Base-by-base conservation (phyloP, 2,888 invertebrate species). In the Ecdyonurus torrentis region DNA sequence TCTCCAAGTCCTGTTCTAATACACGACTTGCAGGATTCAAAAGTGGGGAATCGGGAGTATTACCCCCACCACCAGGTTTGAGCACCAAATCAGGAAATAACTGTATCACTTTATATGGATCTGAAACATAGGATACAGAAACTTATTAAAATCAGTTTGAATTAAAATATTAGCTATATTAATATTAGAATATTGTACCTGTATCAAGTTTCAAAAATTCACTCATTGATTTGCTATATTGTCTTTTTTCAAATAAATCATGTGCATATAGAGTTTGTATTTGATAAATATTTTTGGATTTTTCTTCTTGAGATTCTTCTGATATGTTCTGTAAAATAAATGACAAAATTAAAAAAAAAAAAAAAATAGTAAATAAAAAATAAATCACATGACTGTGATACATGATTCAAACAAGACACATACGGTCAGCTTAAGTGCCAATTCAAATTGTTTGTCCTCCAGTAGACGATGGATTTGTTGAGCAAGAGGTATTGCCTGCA, bases 101-200 rank as follows among this genome's bases (percentile, higher is more conserved):
- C 65, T 92, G 86, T 66, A 99, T 96, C 10, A 99, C 97, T 73
- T 95, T 91, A 58, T 91, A 89, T 0, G 97, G 95, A 77, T 98
- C 96, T 80, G 71, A 23, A 65, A 65, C 23, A 62, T 63, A 62
- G 19, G 52, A n/a, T n/a, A n/a, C n/a, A n/a, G n/a, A n/a, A n/a
- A n/a, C n/a, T n/a, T n/a, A n/a, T n/a, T n/a, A n/a, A n/a, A n/a
- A n/a, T n/a, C n/a, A n/a, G n/a, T n/a, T n/a, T n/a, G n/a, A n/a
- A n/a, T n/a, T n/a, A n/a, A n/a, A n/a, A n/a, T n/a, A n/a, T n/a
- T n/a, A n/a, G n/a, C n/a, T n/a, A n/a, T n/a, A n/a, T n/a, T n/a
- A n/a, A n/a, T n/a, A n/a, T n/a, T n/a, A n/a, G n/a, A n/a, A n/a
- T n/a, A n/a, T n/a, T n/a, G n/a, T n/a, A 80, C 82, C 82, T 2